phyloP scores from a whole-genome alignment of 2,113 vertebrate genomes.

The Platysteira castanea region DNA sequence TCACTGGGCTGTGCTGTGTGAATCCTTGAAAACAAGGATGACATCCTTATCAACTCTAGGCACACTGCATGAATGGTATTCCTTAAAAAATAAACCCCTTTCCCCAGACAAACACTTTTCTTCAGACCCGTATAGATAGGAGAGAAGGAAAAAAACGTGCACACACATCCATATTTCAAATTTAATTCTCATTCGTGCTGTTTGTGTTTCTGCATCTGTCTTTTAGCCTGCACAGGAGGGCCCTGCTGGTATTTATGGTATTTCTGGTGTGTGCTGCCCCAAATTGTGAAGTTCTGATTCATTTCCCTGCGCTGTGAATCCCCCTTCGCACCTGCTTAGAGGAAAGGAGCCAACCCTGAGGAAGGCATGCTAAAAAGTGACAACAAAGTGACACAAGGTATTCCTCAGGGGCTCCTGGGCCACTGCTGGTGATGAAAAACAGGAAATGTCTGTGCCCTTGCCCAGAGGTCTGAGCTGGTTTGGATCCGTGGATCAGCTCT shows the following conservation, averaged over 20 bases:
- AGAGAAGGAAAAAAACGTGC: neutral
- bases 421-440: conserved; percentile 12
- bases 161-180: neutral
- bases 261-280: neutral
- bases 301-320: neutral
- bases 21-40: neutral
- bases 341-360: neutral
- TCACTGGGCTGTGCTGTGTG: neutral
- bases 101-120: neutral
- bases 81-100: neutral
- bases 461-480: neutral
- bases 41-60: neutral
- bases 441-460: conserved; percentile 42
- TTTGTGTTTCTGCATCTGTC: neutral
- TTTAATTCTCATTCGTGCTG: neutral
- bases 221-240: neutral
- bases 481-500: neutral
- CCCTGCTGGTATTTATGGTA: neutral
- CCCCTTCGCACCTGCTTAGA: neutral
- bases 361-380: neutral
- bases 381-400: neutral
- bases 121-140: neutral
- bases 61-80: neutral
- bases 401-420: neutral
- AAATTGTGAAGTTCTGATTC: conserved; percentile 7